These are phyloP conservation scores for Platyrinchus mystaceus DNA, from an alignment of 2,797 vertebrate species.

Conservation along the genomic window DNA sequence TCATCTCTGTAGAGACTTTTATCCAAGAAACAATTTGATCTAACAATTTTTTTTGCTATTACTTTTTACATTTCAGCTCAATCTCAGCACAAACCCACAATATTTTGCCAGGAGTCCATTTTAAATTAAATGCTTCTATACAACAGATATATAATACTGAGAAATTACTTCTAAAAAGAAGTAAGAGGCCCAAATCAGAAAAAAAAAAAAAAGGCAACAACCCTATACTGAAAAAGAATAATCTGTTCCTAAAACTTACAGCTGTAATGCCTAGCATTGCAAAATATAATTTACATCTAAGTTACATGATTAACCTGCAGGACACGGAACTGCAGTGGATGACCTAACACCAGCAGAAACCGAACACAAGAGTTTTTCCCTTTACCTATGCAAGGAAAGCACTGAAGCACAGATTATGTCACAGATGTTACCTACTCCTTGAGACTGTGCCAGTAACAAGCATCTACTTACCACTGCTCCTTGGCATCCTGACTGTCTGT, in stretches of 20 bases:
- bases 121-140: background rate
- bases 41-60: background rate
- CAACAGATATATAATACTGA: background rate
- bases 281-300: background rate
- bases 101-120: background rate
- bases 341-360: background rate
- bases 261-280: rapidly evolving
- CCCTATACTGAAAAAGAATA: background rate
- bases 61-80: background rate
- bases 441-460: background rate
- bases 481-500: constrained; percentile 82
- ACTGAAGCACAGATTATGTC: background rate
- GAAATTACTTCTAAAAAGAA: background rate
- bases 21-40: background rate
- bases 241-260: background rate
- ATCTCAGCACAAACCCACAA: background rate
- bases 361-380: background rate
- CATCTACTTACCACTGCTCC: constrained; percentile 83
- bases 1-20: background rate
- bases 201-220: background rate
- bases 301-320: rapidly evolving
- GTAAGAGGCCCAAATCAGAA: background rate
- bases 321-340: rapidly evolving
- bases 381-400: background rate
- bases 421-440: background rate